These are phyloP conservation scores for Limnodromus scolopaceus DNA, from an alignment of 2,797 vertebrate genomes.

Conservation along the genomic window DNA sequence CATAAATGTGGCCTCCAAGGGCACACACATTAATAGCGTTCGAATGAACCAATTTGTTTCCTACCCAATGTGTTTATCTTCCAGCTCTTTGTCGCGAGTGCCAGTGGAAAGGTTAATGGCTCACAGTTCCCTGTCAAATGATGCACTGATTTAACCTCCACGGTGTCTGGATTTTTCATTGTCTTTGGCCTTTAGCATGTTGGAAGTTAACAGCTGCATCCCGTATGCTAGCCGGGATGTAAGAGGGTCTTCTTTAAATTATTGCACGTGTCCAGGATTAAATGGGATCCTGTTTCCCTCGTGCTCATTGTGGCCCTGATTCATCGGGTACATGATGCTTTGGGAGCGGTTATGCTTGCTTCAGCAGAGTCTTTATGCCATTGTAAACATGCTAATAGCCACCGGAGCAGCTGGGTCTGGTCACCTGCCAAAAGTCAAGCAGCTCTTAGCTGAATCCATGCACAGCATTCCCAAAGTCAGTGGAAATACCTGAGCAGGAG, in stretches of 20 bases:
- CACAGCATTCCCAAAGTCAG: not conserved
- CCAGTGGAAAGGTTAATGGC: slow-evolving; percentile 68
- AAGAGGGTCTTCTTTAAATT: slow-evolving; percentile 1
- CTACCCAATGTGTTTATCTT: slow-evolving; percentile 54
- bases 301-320: not conserved
- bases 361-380: not conserved
- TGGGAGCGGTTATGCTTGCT: not conserved
- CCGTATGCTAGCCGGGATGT: not conserved
- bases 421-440: not conserved
- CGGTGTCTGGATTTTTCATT: not conserved
- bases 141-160: slow-evolving; percentile 44
- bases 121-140: slow-evolving; percentile 38
- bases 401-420: not conserved
- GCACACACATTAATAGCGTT: slow-evolving; percentile 40
- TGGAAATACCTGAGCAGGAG: not conserved
- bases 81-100: not conserved
- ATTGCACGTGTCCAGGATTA: not conserved
- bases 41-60: slow-evolving; percentile 68
- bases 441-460: not conserved
- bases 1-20: slow-evolving; percentile 65
- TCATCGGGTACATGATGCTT: not conserved
- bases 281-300: not conserved
- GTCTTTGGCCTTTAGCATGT: slow-evolving; percentile 9
- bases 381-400: not conserved
- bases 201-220: slow-evolving; percentile 33